phyloP scores from a whole-genome alignment of 2,888 invertebrate genomes.

The Herminia tarsipennalis region DNA sequence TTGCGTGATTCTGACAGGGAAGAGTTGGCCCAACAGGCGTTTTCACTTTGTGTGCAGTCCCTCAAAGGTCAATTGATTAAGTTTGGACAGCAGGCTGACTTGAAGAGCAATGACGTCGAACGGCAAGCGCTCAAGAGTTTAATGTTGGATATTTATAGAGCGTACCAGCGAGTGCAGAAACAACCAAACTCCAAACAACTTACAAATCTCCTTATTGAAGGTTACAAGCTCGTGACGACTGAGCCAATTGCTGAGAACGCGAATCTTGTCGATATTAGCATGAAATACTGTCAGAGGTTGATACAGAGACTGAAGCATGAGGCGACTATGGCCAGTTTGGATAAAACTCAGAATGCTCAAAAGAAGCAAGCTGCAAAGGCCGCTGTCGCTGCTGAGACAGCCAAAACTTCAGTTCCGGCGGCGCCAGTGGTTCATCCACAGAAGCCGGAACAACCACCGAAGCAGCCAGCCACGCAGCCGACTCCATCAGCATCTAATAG shows the following conservation, averaged over 20 bases:
- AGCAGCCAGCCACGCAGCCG: slow-evolving; percentile 25
- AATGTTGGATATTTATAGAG: slow-evolving; percentile 87
- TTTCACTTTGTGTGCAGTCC: slow-evolving; percentile 89
- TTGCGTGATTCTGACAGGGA: slow-evolving; percentile 94
- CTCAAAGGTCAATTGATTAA: slow-evolving; percentile 87
- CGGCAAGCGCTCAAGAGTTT: slow-evolving; percentile 80
- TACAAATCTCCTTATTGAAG: slow-evolving; percentile 88
- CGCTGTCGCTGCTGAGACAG: slow-evolving; percentile 48
- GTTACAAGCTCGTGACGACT: slow-evolving; percentile 88
- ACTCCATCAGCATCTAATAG: slow-evolving; percentile 36
- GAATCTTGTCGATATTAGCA: slow-evolving; percentile 88
- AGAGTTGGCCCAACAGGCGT: slow-evolving; percentile 92
- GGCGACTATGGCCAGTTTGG: slow-evolving; percentile 69
- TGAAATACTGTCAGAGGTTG: slow-evolving; percentile 89
- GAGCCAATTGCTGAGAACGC: slow-evolving; percentile 86
- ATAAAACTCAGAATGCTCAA: slow-evolving; percentile 69
- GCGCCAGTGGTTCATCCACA: slow-evolving; percentile 25
- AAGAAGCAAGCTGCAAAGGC: slow-evolving; percentile 68
- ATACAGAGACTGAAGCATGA: slow-evolving; percentile 85
- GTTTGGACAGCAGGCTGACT: slow-evolving; percentile 77
- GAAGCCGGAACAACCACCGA: slow-evolving; percentile 59
- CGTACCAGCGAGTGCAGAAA: slow-evolving; percentile 89
- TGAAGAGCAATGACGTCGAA: slow-evolving; percentile 77
- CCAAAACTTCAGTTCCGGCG: slow-evolving; percentile 45
- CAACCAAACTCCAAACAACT: slow-evolving; percentile 86